Percentiles rank a stretch among this genome's conserved stretches.
phyloP scores from a whole-genome alignment of 37 sponge, comb jelly and placozoan genomes.

The Geodia barretti region DNA sequence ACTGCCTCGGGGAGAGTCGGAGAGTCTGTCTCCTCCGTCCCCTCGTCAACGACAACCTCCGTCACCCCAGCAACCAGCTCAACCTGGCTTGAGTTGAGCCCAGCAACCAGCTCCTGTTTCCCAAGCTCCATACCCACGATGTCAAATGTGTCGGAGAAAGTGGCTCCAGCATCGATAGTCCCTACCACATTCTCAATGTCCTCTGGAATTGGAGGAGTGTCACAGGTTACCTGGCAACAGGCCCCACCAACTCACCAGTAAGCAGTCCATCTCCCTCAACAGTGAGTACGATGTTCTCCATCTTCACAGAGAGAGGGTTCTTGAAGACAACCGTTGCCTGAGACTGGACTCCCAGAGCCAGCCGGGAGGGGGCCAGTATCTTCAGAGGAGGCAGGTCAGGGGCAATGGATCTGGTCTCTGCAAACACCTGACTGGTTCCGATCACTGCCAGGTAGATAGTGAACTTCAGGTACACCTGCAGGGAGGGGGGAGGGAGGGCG shows the following conservation, averaged over 20 bases:
- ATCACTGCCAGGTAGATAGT: conserved; percentile 13
- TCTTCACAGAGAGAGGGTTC: conserved; percentile 47
- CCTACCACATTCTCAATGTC: conserved; percentile 43
- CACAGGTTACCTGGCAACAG: background rate
- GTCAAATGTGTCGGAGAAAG: conserved; percentile 22
- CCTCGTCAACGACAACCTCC: conserved; percentile 30
- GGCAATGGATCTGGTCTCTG: conserved; percentile 6
- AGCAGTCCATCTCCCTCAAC: conserved; percentile 33
- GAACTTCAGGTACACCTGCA: conserved; percentile 46
- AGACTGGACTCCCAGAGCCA: conserved; percentile 20
- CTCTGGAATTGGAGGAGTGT: conserved; percentile 8
- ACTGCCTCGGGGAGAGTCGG: background rate
- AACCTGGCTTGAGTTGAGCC: conserved; percentile 29
- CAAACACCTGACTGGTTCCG: conserved; percentile 36
- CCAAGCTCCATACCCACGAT: conserved; percentile 37
- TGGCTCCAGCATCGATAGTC: conserved; percentile 20
- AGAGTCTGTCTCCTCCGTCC: conserved; percentile 15
- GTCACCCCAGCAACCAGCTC: conserved; percentile 45
- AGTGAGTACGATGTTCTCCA: conserved; percentile 37
- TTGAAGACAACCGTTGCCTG: conserved; percentile 8
- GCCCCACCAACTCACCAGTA: conserved; percentile 2
- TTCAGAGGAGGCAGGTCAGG: conserved; percentile 22
- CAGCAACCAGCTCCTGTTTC: conserved; percentile 15
- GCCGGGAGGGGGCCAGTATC: conserved; percentile 1
- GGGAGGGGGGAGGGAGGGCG: background rate